phyloP scores from a whole-genome alignment of 2,888 invertebrate genomes.

The Hypena proboscidalis region DNA sequence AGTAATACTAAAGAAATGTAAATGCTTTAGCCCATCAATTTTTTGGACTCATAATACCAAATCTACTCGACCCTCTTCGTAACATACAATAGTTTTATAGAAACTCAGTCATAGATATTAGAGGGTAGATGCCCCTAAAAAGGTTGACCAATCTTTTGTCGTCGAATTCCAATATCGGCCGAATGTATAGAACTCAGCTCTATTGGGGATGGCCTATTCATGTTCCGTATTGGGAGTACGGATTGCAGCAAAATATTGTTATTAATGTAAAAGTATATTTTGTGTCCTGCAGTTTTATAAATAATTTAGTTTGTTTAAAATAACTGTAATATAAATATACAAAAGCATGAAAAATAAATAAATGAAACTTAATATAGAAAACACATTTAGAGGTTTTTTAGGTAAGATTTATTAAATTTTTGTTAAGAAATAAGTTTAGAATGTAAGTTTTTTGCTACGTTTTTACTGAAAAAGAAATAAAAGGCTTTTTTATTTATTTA shows the following conservation, averaged over 20 bases:
- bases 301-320: too few relatives aligned
- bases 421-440: too few relatives aligned
- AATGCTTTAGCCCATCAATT: slow-evolving; percentile 41
- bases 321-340: not conserved
- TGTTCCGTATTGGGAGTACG: slow-evolving; percentile 39
- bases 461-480: too few relatives aligned
- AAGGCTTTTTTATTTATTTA: too few relatives aligned
- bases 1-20: slow-evolving; percentile 37
- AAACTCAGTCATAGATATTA: slow-evolving; percentile 47
- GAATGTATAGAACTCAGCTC: slow-evolving; percentile 64
- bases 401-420: too few relatives aligned
- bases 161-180: slow-evolving; percentile 75
- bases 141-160: slow-evolving; percentile 79
- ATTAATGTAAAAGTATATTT: slow-evolving; percentile 1
- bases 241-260: slow-evolving; percentile 15
- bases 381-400: too few relatives aligned
- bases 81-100: slow-evolving; percentile 51
- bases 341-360: not conserved
- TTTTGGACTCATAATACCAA: slow-evolving; percentile 41
- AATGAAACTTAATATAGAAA: too few relatives aligned
- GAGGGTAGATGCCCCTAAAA: slow-evolving; percentile 54
- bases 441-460: too few relatives aligned
- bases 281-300: not conserved
- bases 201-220: slow-evolving; percentile 66
- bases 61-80: slow-evolving; percentile 37